Evolutionary conservation across 2,113 vertebrate genomes (phyloP).

Genomic region (Channa argus): DNA sequence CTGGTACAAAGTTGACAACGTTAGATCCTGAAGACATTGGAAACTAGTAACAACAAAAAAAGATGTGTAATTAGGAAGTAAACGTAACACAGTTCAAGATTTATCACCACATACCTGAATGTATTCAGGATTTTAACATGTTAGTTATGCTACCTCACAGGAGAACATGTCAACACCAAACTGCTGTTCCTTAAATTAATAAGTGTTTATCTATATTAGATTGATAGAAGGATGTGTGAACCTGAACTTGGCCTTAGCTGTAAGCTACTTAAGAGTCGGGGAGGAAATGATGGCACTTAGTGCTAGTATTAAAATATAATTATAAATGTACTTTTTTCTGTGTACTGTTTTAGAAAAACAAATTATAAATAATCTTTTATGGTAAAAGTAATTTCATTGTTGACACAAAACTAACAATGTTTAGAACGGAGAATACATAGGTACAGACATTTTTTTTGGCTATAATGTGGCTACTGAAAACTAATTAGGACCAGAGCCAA

Average conservation of each 20-base stretch:
- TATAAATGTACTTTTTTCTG: neutral
- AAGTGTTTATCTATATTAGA: neutral
- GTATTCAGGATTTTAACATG: neutral
- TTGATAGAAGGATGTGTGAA: neutral
- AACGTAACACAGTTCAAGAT: neutral
- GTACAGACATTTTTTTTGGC: neutral
- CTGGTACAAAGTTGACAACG: too few relatives aligned
- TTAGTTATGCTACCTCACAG: neutral
- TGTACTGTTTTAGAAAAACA: neutral
- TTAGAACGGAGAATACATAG: neutral
- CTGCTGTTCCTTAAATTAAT: neutral
- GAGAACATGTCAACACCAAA: neutral
- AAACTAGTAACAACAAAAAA: too few relatives aligned
- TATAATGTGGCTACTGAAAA: neutral
- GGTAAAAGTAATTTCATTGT: neutral
- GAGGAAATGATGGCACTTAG: neutral
- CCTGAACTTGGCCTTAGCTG: slow-evolving; percentile 7
- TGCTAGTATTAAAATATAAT: neutral
- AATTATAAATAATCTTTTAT: neutral
- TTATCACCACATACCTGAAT: neutral
- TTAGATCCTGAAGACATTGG: too few relatives aligned
- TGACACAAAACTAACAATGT: neutral
- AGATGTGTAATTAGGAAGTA: too few relatives aligned
- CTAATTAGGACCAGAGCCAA: neutral
- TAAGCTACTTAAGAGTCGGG: too few relatives aligned